Conservation (phyloP, 2,113 vertebrate genomes). For the Bostrychus sinensis region DNA sequence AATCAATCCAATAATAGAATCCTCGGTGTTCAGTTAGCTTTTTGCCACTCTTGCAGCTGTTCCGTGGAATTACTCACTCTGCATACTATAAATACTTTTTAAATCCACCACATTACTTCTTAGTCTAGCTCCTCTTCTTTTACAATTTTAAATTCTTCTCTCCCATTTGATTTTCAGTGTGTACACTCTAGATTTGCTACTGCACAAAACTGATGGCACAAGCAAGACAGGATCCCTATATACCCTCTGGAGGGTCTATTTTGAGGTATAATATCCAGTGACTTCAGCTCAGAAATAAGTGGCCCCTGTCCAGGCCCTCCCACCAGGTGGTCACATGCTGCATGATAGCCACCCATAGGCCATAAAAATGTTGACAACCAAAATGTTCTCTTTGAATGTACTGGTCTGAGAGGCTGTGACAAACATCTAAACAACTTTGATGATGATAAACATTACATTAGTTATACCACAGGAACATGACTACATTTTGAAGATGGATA, state of each 20-base stretch:
- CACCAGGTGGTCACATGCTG: slow-evolving; percentile 60
- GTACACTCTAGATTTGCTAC: slow-evolving; percentile 17
- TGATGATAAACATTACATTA: background rate
- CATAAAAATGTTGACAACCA: slow-evolving; percentile 67
- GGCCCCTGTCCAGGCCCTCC: slow-evolving; percentile 54
- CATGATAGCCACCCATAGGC: slow-evolving; percentile 33
- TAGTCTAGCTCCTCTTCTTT: slow-evolving; percentile 15
- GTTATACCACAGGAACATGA: background rate
- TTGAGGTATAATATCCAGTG: slow-evolving; percentile 75
- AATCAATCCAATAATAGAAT: slow-evolving; percentile 56
- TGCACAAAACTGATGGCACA: slow-evolving; percentile 27
- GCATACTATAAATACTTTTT: slow-evolving; percentile 13
- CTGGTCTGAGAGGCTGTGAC: slow-evolving; percentile 13
- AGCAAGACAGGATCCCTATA: slow-evolving; percentile 62
- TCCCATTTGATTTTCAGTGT: background rate
- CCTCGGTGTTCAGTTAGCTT: slow-evolving; percentile 34
- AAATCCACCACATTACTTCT: slow-evolving; percentile 27
- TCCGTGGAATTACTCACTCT: slow-evolving; percentile 13
- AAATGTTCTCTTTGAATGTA: slow-evolving; percentile 34
- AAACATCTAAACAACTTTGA: slow-evolving; percentile 27
- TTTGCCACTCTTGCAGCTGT: slow-evolving; percentile 33
- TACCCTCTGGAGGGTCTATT: slow-evolving; percentile 78
- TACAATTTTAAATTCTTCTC: slow-evolving; percentile 14
- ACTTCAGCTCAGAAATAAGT: slow-evolving; percentile 70
- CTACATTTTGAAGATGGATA: background rate